Percentiles rank a stretch among this genome's conserved stretches.
phyloP scores from a whole-genome alignment of 2,113 vertebrate species.

The Enhydra lutris region DNA sequence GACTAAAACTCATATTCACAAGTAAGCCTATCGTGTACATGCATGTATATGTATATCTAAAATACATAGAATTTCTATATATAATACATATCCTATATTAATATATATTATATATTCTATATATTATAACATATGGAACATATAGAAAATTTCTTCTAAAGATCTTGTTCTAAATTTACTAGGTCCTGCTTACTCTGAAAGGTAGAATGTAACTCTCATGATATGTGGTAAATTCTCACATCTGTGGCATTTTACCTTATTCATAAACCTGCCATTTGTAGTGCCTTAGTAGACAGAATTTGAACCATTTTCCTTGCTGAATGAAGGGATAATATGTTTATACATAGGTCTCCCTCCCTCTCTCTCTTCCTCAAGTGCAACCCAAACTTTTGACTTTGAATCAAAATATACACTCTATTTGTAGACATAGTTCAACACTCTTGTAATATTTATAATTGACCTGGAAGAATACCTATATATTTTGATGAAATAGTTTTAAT shows the following conservation, averaged over 20 bases:
- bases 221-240: slow-evolving; percentile 6
- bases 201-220: neutral
- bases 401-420: neutral
- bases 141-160: neutral
- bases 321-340: slow-evolving; percentile 15
- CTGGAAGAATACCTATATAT: neutral
- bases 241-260: slow-evolving; percentile 35
- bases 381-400: neutral
- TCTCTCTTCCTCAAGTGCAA: neutral
- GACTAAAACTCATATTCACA: neutral
- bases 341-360: neutral
- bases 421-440: neutral
- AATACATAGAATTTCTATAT: neutral
- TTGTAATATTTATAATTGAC: neutral
- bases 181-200: neutral
- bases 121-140: neutral
- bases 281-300: neutral
- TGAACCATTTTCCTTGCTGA: slow-evolving; percentile 44
- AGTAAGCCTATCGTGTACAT: neutral
- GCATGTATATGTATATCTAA: neutral
- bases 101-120: neutral
- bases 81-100: neutral
- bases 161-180: neutral
- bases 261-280: slow-evolving; percentile 34
- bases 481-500: slow-evolving; percentile 35